phyloP scores from a whole-genome alignment of 92 coral and sea anemone genomes.

The Phenganax marumi region DNA sequence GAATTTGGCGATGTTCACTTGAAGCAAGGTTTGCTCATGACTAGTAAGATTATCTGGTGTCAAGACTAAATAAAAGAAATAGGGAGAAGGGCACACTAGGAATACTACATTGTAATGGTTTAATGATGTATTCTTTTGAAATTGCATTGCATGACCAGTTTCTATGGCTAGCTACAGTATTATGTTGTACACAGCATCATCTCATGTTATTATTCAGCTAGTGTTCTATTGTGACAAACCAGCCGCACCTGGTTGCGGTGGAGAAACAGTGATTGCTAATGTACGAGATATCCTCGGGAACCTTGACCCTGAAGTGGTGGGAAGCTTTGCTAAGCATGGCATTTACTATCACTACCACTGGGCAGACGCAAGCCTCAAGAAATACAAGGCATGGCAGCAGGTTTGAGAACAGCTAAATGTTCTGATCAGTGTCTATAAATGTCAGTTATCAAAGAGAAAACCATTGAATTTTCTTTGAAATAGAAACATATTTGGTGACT shows the following conservation, averaged over 20 bases:
- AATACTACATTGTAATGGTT: too few relatives aligned
- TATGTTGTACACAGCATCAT: too few relatives aligned
- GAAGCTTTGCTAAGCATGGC: constrained; percentile 49
- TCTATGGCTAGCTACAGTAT: too few relatives aligned
- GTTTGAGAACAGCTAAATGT: constrained; percentile 10
- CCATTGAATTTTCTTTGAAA: background rate
- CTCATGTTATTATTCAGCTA: constrained; percentile 17
- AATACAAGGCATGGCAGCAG: constrained; percentile 59
- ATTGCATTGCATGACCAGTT: too few relatives aligned
- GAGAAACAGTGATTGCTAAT: constrained; percentile 49
- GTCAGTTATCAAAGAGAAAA: background rate
- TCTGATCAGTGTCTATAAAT: background rate
- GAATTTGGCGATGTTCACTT: background rate
- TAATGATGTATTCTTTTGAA: too few relatives aligned
- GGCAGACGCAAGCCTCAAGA: constrained; percentile 50
- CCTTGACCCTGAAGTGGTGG: constrained; percentile 48
- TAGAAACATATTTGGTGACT: background rate
- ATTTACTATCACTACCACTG: constrained; percentile 52
- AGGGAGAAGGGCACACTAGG: too few relatives aligned
- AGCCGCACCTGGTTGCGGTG: constrained; percentile 54
- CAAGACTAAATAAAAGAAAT: too few relatives aligned
- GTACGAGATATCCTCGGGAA: constrained; percentile 53
- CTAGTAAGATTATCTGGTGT: too few relatives aligned
- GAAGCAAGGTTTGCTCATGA: too few relatives aligned
- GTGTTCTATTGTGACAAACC: constrained; percentile 54